Evolutionary conservation across 2,797 vertebrate species (phyloP).

Genomic region (Nasua narica): DNA sequence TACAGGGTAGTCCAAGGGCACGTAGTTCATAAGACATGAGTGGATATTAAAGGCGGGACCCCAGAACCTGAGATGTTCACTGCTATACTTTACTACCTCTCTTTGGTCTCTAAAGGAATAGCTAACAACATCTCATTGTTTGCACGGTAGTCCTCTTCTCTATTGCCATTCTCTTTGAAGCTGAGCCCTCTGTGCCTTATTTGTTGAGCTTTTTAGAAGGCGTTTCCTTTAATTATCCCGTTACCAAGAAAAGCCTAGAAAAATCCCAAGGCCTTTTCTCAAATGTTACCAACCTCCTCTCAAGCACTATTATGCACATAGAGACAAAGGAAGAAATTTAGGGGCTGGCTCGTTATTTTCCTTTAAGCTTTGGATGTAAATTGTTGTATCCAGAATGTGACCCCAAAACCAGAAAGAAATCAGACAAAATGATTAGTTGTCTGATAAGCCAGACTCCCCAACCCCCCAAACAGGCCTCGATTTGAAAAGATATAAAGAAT

Average conservation of each 20-base stretch:
- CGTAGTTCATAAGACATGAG: neutral
- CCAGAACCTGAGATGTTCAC: neutral
- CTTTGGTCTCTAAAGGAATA: neutral
- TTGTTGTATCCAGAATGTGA: neutral
- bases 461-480: neutral
- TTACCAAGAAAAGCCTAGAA: neutral
- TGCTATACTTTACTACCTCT: neutral
- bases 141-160: neutral
- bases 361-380: neutral
- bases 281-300: neutral
- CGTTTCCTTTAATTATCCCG: neutral
- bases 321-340: neutral
- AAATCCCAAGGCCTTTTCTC: neutral
- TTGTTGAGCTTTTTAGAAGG: neutral
- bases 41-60: neutral
- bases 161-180: neutral
- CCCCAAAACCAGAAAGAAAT: neutral
- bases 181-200: neutral
- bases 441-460: neutral
- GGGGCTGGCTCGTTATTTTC: neutral
- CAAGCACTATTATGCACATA: neutral
- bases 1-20: neutral
- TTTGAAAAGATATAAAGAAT: constrained; percentile 17
- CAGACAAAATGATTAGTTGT: neutral
- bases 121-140: neutral